phyloP scores from a whole-genome alignment of 2,113 vertebrate species.

The Genyomyrus donnyi region DNA sequence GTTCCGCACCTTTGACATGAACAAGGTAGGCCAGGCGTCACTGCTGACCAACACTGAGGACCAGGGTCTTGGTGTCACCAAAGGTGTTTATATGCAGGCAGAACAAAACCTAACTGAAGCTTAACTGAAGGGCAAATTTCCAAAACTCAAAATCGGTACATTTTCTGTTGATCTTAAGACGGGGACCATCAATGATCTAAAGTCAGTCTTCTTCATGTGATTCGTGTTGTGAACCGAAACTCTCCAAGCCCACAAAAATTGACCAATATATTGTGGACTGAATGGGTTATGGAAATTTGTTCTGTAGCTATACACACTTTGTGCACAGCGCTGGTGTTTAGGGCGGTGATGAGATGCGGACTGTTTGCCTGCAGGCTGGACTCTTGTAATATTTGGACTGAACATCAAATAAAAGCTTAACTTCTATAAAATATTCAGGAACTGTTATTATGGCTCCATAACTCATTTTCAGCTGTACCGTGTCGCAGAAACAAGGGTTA shows the following conservation, averaged over 20 bases:
- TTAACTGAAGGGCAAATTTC: not conserved
- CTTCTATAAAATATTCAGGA: not conserved
- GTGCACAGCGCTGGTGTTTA: not conserved
- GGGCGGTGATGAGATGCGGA: not conserved
- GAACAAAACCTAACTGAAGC: not conserved
- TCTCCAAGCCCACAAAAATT: not conserved
- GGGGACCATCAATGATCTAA: not conserved
- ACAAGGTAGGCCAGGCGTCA: constrained; percentile 67
- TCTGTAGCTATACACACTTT: not conserved
- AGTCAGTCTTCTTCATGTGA: not conserved
- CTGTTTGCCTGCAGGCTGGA: not conserved
- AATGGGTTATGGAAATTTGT: not conserved
- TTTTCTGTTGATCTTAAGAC: not conserved
- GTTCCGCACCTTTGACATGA: constrained; percentile 92
- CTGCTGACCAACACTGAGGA: not conserved
- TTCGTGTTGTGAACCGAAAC: not conserved
- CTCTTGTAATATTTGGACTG: not conserved
- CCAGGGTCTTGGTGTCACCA: not conserved
- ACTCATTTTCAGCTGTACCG: not conserved
- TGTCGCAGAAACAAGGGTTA: not conserved
- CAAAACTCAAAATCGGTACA: not conserved
- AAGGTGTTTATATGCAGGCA: not conserved
- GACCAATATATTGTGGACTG: not conserved
- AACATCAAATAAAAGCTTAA: not conserved
- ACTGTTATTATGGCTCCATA: not conserved